Evolutionary conservation across 2,888 invertebrate species (phyloP).

Genomic region (Danaus chrysippus): DNA sequence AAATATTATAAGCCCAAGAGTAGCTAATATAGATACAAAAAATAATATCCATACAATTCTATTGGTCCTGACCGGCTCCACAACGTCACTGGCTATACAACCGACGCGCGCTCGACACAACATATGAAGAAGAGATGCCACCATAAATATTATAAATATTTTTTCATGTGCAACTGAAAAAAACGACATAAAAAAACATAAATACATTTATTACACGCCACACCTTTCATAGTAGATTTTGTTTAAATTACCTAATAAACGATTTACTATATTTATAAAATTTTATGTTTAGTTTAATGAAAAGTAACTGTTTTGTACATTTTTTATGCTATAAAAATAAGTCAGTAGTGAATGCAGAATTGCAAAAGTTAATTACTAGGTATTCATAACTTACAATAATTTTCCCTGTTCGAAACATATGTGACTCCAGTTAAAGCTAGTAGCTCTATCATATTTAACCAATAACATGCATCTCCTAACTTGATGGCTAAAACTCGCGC

Average conservation of each 20-base stretch:
- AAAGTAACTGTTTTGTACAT: neutral
- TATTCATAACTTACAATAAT: slow-evolving; percentile 89
- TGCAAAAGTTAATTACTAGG: neutral
- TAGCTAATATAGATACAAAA: slow-evolving; percentile 86
- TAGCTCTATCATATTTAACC: slow-evolving; percentile 91
- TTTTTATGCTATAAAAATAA: neutral
- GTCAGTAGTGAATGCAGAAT: neutral
- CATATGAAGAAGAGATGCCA: slow-evolving; percentile 91
- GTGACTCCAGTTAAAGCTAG: slow-evolving; percentile 93
- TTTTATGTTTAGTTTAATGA: neutral
- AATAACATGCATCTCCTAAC: slow-evolving; percentile 85
- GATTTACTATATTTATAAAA: too few species aligned
- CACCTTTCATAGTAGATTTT: too few species aligned
- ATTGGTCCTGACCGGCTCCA: slow-evolving; percentile 82
- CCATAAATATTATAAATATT: slow-evolving; percentile 94
- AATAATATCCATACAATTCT: slow-evolving; percentile 83
- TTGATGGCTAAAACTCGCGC: slow-evolving; percentile 75
- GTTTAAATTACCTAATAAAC: too few species aligned
- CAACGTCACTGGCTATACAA: slow-evolving; percentile 59
- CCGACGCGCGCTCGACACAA: slow-evolving; percentile 70
- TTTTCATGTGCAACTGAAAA: slow-evolving; percentile 91
- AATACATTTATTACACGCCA: neutral
- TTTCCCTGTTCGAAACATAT: slow-evolving; percentile 95
- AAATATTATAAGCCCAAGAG: slow-evolving; percentile 90
- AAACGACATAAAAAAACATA: neutral